Evolutionary conservation across 2,797 vertebrate species (phyloP).

Genomic region (Knipowitschia caucasica): DNA sequence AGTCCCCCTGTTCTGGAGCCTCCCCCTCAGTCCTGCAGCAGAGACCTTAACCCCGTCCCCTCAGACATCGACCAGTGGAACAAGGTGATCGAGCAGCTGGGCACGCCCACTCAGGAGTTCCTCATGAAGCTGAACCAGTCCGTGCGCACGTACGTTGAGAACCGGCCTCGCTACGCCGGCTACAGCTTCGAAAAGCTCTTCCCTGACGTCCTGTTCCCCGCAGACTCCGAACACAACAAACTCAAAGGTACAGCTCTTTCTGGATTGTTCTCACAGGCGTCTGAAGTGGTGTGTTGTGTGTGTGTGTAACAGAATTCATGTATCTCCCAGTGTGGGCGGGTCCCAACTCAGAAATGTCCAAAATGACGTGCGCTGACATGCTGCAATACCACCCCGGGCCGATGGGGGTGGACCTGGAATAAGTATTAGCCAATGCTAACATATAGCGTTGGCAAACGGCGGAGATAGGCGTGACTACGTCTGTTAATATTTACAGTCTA

Average conservation of each 20-base stretch:
- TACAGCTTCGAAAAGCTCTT: constrained; percentile 99
- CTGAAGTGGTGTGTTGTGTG: too few species aligned
- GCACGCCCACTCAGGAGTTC: constrained; percentile 94
- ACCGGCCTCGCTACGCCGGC: constrained; percentile 95
- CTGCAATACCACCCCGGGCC: too few species aligned
- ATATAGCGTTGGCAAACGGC: too few species aligned
- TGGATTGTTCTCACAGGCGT: too few species aligned
- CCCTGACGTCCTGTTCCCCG: constrained; percentile 95
- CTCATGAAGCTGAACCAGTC: constrained; percentile 98
- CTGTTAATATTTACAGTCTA: too few species aligned
- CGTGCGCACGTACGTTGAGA: constrained; percentile 96
- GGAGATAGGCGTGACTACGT: too few species aligned
- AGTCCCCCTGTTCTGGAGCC: constrained; percentile 3
- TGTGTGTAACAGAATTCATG: too few species aligned
- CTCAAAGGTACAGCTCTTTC: constrained; percentile 90
- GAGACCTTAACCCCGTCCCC: constrained; percentile 82
- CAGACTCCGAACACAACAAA: constrained; percentile 97
- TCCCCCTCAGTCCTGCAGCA: constrained; percentile 16
- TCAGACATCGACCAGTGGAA: constrained; percentile 99
- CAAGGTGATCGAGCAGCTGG: constrained; percentile 98
- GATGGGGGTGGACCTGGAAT: too few species aligned
- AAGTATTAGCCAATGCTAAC: too few species aligned
- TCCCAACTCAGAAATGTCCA: too few species aligned
- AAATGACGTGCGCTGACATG: too few species aligned
- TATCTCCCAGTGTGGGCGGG: too few species aligned